phyloP scores from a whole-genome alignment of 1,140 invertebrate genomes.

The Papilio aristodemus region DNA sequence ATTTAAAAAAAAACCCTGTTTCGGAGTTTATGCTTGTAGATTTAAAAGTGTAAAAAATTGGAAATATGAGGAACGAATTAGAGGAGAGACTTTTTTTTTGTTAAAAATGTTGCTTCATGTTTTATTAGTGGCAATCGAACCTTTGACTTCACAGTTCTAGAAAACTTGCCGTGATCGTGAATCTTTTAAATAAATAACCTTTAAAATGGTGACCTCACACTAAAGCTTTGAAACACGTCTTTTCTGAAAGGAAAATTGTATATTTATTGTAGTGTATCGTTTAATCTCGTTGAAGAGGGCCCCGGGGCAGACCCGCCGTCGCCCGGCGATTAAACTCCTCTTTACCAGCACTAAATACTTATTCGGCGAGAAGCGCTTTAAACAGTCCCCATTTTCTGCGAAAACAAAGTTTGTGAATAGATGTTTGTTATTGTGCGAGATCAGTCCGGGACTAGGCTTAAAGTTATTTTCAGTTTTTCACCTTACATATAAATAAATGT shows the following conservation, averaged over 20 bases:
- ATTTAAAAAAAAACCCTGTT: too few relatives aligned
- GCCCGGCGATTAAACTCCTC: constrained; percentile 52
- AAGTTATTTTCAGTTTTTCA: not conserved
- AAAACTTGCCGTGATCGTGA: not conserved
- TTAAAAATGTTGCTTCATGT: too few relatives aligned
- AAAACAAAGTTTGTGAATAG: constrained; percentile 28
- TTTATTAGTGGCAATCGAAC: not conserved
- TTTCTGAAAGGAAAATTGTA: constrained; percentile 27
- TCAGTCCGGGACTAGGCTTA: not conserved
- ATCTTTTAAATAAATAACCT: not conserved
- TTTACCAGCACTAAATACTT: constrained; percentile 37
- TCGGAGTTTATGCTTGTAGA: too few relatives aligned
- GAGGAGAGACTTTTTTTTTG: too few relatives aligned
- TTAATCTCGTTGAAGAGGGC: constrained; percentile 43
- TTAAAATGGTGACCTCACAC: not conserved
- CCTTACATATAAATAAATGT: not conserved
- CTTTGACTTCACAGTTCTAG: not conserved
- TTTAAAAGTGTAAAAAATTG: too few relatives aligned
- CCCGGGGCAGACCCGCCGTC: constrained; percentile 34
- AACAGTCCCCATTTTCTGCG: constrained; percentile 1
- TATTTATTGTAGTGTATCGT: constrained; percentile 32
- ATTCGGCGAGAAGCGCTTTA: constrained; percentile 18
- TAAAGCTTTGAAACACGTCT: constrained; percentile 6
- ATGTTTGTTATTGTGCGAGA: constrained; percentile 24
- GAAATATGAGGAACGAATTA: too few relatives aligned